A percentile compares a stretch with the other conserved stretches of the same genome.
Conservation (phyloP, 2,113 vertebrate species). For the Peromyscus californicus region DNA sequence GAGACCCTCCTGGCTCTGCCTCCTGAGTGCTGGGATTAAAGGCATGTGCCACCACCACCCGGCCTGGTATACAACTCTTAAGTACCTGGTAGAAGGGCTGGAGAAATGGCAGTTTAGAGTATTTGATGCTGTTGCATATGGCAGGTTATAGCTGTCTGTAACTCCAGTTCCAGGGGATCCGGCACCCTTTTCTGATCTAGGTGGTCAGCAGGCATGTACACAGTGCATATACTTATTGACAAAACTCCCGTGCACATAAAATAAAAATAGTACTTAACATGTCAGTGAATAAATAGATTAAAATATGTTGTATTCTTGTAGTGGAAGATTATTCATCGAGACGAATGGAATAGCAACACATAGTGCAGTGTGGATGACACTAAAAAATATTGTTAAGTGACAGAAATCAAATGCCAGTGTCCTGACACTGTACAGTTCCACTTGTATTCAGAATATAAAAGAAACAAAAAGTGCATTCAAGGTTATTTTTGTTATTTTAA, state of each 20-base stretch:
- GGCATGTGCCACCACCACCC: too few species aligned
- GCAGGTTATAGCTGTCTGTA: neutral
- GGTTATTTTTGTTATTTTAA: neutral
- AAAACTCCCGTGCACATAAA: neutral
- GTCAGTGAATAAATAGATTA: neutral
- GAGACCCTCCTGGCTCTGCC: too few species aligned
- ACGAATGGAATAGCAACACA: neutral
- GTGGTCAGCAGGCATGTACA: neutral
- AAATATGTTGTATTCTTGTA: neutral
- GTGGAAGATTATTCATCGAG: neutral
- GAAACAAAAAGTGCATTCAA: neutral
- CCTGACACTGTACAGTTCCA: neutral
- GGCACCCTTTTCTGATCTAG: neutral
- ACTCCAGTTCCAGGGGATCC: neutral
- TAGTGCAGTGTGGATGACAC: neutral
- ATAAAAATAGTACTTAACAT: neutral
- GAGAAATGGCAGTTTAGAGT: neutral
- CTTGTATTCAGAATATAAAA: neutral
- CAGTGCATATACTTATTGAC: neutral
- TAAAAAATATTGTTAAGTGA: slow-evolving; percentile 3
- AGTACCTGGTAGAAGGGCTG: neutral
- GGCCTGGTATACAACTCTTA: neutral
- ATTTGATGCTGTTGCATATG: neutral
- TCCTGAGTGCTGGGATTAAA: too few species aligned
- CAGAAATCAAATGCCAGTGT: neutral